phyloP scores from a whole-genome alignment of 2,888 invertebrate species.

The Petrolisthes manimaculis region DNA sequence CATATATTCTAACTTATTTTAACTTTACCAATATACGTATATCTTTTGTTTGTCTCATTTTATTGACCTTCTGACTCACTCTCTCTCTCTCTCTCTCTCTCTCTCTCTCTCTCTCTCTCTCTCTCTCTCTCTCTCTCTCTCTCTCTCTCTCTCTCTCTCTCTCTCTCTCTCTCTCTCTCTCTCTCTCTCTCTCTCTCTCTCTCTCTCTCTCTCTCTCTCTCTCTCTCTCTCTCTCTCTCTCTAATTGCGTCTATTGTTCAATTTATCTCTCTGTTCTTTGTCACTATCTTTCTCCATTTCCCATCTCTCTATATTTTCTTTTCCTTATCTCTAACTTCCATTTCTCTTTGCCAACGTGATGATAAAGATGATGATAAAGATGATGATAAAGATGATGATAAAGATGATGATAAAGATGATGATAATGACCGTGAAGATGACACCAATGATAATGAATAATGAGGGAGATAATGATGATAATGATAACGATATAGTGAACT shows the following conservation, averaged over 20 bases:
- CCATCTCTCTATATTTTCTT: background rate
- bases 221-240: conserved; percentile 7
- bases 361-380: too few relatives aligned
- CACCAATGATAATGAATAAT: too few relatives aligned
- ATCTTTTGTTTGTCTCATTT: background rate
- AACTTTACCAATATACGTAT: background rate
- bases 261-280: background rate
- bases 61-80: background rate
- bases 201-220: conserved; percentile 7
- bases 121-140: conserved; percentile 7
- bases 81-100: conserved; percentile 7
- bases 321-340: background rate
- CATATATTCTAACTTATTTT: background rate
- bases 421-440: too few relatives aligned
- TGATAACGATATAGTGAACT: too few relatives aligned
- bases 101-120: conserved; percentile 7
- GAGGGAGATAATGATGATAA: background rate
- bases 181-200: conserved; percentile 7
- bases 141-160: conserved; percentile 7
- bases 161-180: conserved; percentile 7
- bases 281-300: background rate
- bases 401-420: too few relatives aligned
- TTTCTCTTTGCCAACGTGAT: background rate
- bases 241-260: background rate
- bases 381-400: background rate